Evolutionary conservation across 2,888 invertebrate species (phyloP).

Genomic region (Orchestes rusci): DNA sequence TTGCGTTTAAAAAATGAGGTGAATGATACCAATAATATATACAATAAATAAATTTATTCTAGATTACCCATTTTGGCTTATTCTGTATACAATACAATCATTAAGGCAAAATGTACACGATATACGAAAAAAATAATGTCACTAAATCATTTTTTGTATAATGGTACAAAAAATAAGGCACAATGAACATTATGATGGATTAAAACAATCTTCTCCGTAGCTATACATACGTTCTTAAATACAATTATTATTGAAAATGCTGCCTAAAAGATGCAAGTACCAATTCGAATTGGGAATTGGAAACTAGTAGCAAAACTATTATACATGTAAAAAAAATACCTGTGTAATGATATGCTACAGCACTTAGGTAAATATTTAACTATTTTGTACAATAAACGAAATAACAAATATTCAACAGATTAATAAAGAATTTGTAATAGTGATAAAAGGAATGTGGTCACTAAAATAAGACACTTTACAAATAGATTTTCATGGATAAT

Average conservation of each 20-base stretch:
- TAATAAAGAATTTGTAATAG: constrained; percentile 15
- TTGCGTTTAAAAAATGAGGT: too few relatives aligned
- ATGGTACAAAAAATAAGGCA: constrained; percentile 20
- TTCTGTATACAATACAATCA: constrained; percentile 34
- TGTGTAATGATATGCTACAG: constrained; percentile 14
- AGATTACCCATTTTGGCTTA: constrained; percentile 37
- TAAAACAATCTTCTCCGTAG: constrained; percentile 5
- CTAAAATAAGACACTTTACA: constrained; percentile 13
- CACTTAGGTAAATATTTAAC: constrained; percentile 11
- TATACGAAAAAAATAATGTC: constrained; percentile 16
- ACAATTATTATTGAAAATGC: too few relatives aligned
- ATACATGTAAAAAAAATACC: too few relatives aligned
- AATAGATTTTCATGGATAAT: too few relatives aligned
- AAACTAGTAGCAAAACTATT: too few relatives aligned
- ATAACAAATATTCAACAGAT: constrained; percentile 20
- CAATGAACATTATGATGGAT: constrained; percentile 11
- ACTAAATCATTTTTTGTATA: constrained; percentile 16
- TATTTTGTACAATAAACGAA: constrained; percentile 23
- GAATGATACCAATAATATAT: too few relatives aligned
- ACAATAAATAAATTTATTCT: constrained; percentile 36
- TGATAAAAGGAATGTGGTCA: constrained; percentile 17
- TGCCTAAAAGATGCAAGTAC: too few relatives aligned
- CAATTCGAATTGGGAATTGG: too few relatives aligned
- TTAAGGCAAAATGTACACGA: constrained; percentile 18
- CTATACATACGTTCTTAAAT: constrained; percentile 8